Percentiles rank a stretch among this genome's conserved stretches.
phyloP scores from a whole-genome alignment of 1,140 invertebrate species.

The Pissodes strobi region DNA sequence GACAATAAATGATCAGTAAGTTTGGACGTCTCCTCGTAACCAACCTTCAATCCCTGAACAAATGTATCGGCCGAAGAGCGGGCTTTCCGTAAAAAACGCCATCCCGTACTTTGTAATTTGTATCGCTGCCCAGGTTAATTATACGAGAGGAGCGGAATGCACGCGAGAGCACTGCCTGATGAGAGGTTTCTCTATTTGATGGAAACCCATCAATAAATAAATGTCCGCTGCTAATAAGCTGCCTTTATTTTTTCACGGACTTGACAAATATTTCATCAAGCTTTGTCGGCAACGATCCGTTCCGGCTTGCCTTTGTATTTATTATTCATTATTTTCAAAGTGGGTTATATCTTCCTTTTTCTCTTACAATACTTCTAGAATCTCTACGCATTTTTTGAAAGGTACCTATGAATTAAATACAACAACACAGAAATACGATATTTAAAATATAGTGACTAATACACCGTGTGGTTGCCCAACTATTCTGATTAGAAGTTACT shows the following conservation, averaged over 20 bases:
- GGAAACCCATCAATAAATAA: slow-evolving; percentile 42
- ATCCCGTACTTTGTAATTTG: slow-evolving; percentile 55
- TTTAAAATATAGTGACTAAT: too few species aligned
- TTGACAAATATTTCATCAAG: slow-evolving; percentile 37
- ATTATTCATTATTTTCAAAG: slow-evolving; percentile 28
- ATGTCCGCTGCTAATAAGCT: slow-evolving; percentile 38
- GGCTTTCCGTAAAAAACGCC: slow-evolving; percentile 48
- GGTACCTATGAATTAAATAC: too few species aligned
- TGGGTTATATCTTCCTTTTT: too few species aligned
- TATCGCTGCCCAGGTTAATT: slow-evolving; percentile 54
- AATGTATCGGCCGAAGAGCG: slow-evolving; percentile 48
- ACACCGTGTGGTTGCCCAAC: too few species aligned
- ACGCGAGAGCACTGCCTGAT: slow-evolving; percentile 44
- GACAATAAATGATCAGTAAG: too few species aligned
- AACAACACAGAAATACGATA: too few species aligned
- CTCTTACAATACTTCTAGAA: too few species aligned
- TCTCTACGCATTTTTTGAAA: too few species aligned
- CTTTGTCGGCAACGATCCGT: slow-evolving; percentile 29
- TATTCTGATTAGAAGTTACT: too few species aligned
- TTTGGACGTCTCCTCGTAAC: slow-evolving; percentile 17
- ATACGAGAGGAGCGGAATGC: slow-evolving; percentile 44
- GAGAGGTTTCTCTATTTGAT: slow-evolving; percentile 49
- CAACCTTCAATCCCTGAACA: slow-evolving; percentile 56
- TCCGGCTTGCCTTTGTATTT: slow-evolving; percentile 12
- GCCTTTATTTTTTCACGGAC: slow-evolving; percentile 29